Conservation (phyloP, 2,797 vertebrate species). For the Tachyglossus aculeatus region DNA sequence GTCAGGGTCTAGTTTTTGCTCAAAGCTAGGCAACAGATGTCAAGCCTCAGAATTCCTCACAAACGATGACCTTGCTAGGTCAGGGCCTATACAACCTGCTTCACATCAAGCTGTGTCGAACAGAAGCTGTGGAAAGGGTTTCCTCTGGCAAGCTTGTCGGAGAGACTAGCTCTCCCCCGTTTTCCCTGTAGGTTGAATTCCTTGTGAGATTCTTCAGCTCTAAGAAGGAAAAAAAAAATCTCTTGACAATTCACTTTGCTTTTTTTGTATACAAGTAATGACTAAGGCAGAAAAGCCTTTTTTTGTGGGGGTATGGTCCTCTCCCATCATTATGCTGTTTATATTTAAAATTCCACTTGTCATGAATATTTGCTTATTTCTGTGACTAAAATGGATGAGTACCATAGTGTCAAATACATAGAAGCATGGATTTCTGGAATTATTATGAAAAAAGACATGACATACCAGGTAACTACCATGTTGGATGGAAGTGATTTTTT, state of each 20-base stretch:
- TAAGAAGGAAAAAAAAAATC: slow-evolving; percentile 55
- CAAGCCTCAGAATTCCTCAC: slow-evolving; percentile 78
- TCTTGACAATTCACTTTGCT: slow-evolving; percentile 63
- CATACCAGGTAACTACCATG: background rate
- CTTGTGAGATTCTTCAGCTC: slow-evolving; percentile 69
- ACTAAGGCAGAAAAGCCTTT: slow-evolving; percentile 64
- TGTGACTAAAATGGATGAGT: slow-evolving; percentile 53
- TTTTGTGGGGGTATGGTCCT: slow-evolving; percentile 58
- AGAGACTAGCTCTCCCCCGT: slow-evolving; percentile 61
- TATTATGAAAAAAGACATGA: background rate
- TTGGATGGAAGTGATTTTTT: background rate
- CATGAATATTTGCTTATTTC: slow-evolving; percentile 46
- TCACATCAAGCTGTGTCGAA: slow-evolving; percentile 76
- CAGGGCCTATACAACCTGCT: slow-evolving; percentile 75
- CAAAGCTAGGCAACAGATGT: slow-evolving; percentile 83
- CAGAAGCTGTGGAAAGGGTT: slow-evolving; percentile 68
- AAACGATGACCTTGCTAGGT: slow-evolving; percentile 79
- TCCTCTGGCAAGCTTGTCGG: slow-evolving; percentile 70
- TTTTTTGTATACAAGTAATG: slow-evolving; percentile 65
- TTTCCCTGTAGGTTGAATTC: slow-evolving; percentile 63
- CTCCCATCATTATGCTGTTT: slow-evolving; percentile 47
- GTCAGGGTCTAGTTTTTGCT: slow-evolving; percentile 74
- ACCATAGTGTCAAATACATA: slow-evolving; percentile 42
- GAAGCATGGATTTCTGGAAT: background rate
- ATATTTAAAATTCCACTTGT: slow-evolving; percentile 44